Conservation (phyloP, 1,140 invertebrate genomes). For the Nixonia krombeini region DNA sequence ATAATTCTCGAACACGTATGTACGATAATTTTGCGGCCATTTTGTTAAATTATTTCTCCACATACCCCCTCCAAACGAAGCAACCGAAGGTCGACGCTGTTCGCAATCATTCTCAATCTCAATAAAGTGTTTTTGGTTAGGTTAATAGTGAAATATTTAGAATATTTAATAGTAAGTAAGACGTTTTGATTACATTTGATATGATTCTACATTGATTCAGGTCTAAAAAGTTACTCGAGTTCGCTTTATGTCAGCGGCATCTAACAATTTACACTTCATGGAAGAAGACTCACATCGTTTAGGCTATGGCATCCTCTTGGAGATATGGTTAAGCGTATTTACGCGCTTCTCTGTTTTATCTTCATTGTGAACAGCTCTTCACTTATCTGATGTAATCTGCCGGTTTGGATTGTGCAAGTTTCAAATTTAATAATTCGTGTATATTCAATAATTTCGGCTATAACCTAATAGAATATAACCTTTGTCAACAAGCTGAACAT, state of each 20-base stretch:
- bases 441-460: conserved; percentile 47
- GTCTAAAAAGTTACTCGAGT: conserved; percentile 11
- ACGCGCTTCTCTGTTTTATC: not conserved
- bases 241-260: not conserved
- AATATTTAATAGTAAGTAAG: conserved; percentile 60
- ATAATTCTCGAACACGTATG: no score
- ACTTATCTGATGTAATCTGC: conserved; percentile 2
- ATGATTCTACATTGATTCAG: conserved; percentile 5
- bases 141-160: conserved; percentile 52
- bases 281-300: conserved; percentile 43
- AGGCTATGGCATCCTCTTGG: conserved; percentile 52
- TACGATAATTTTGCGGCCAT: conserved; percentile 49
- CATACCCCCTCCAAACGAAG: conserved; percentile 63
- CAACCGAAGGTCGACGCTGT: conserved; percentile 69
- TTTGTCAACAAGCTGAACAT: conserved; percentile 58
- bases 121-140: conserved; percentile 64
- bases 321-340: conserved; percentile 7
- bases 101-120: conserved; percentile 55
- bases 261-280: conserved; percentile 34
- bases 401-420: conserved; percentile 46
- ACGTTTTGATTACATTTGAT: conserved; percentile 16
- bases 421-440: conserved; percentile 1
- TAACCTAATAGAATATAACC: conserved; percentile 69
- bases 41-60: conserved; percentile 66
- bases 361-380: conserved; percentile 1